Base-by-base conservation (phyloP, 2,888 invertebrate genomes). In the Thereva unica region DNA sequence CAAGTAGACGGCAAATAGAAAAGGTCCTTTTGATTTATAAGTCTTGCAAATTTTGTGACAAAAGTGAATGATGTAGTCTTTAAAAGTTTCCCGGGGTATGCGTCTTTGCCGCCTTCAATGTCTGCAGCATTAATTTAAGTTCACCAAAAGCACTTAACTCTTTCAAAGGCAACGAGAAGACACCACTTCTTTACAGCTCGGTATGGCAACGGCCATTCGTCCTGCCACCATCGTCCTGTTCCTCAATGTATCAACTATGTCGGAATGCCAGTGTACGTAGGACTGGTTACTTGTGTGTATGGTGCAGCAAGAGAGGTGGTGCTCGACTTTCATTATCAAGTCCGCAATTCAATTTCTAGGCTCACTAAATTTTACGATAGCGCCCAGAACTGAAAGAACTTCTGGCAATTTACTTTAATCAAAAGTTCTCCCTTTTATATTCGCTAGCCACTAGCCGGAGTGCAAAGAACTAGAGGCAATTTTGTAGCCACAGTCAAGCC, bases 301-400 rank as follows among this genome's bases (percentile, higher is more conserved):
- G 42, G 38, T 59, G 59, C 59, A 59, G 59, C 49, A 23, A 23
- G 49, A 59, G 59, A 59, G 49, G 49, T 59, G 12, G 59, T 40
- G 37, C 49, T 45, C 47, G 47, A 45, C 38, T 64, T 64, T 53
- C 53, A 64, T 64, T 64, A 64, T 10, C 9, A 64, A 64, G 64
- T 64, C 64, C 64, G 66, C 66, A 66, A 64, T 68, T 52, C 66
- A 68, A 68, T 68, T 68, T 68, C 64, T 68, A 66, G 68, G 68
- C 68, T 68, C 68, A 68, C 66, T 68, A 68, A 68, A 68, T 68
- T 68, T 66, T 59, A 68, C 54, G 66, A 66, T 56, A 38, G 40
- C 55, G 56, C 42, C 50, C 61, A 57, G 57, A 57, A 68, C 52
- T 66, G 10, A 47, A 56, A 53, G 52, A 64, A 63, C 56, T 63